Evolutionary conservation across 1,140 invertebrate genomes (phyloP), one percentile per base, ranked within the genome.

Genomic region (Idris sp.): DNA sequence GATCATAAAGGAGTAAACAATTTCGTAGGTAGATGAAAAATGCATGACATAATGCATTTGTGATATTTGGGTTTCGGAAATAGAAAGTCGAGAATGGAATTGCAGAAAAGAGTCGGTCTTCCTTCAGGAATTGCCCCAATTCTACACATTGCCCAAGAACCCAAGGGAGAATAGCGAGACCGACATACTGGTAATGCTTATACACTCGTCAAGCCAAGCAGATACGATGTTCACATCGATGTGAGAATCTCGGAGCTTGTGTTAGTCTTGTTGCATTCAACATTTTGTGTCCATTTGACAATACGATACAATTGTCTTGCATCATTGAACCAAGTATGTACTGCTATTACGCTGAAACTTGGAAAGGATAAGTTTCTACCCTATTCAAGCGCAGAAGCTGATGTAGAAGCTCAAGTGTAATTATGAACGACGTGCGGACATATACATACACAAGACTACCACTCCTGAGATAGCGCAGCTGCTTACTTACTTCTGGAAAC

Each of bases 391-490:
- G 36, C 38, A 44, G 40, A 53, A 68, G 36, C 53, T 35, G 53
- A 41, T 59, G 48, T 48, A 67, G 40, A 67, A 65, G 15, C 73
- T 43, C 33, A 31, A 48, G 54, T 25, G 67, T 62, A 72, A 76
- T 76, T 72, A 76, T 76, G 67, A 67, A 49, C 54, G 56, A 72
- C 51, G 56, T 65, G 56, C 62, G 41, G 49, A 69, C 58, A 40
- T 61, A 54, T 35, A 54, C 58, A 40, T 61, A 54, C 38, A 54
- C 53, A 41, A 71, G 36, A 61, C 49, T 56, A 16, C n/a, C n/a
- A n/a, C 48, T 65, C 51, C 44, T 65, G 64, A 68, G 72, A 74
- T 68, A 74, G 49, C 62, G 15, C 72, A 68, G 62, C 72, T 74
- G 72, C 61, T 46, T 62, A 58, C 40, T 67, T 68, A 67, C 46